phyloP scores from a whole-genome alignment of 2,113 vertebrate species.

The Spilogale gracilis region DNA sequence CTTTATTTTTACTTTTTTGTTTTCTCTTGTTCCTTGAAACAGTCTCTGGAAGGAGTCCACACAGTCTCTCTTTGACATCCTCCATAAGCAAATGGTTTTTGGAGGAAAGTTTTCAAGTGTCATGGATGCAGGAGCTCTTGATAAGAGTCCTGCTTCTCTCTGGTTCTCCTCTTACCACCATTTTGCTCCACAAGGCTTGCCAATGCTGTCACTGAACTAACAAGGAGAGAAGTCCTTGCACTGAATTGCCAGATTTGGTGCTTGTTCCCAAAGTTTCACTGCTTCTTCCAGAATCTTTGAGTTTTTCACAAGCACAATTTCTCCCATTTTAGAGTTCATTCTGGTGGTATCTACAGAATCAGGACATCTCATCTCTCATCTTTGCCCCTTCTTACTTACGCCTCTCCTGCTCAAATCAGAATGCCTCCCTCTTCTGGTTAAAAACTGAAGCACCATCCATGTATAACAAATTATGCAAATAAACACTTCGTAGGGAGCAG shows the following conservation, averaged over 20 bases:
- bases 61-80: background rate
- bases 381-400: background rate
- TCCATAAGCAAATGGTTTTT: background rate
- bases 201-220: background rate
- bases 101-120: background rate
- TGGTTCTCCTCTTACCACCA: background rate
- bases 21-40: background rate
- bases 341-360: background rate
- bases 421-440: background rate
- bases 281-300: background rate
- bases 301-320: background rate
- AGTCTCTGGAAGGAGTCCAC: background rate
- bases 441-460: background rate
- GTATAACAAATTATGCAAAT: background rate
- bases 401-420: background rate
- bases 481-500: fast-evolving
- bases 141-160: background rate
- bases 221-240: background rate
- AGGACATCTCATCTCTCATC: background rate
- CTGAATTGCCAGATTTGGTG: background rate
- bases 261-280: background rate
- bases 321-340: background rate
- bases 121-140: background rate
- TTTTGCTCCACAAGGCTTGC: background rate
- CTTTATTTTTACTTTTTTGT: background rate